Evolutionary conservation across 92 coral and sea anemone genomes (phyloP), one percentile per base, ranked within the genome.

Genomic region (Phenganax marumi): DNA sequence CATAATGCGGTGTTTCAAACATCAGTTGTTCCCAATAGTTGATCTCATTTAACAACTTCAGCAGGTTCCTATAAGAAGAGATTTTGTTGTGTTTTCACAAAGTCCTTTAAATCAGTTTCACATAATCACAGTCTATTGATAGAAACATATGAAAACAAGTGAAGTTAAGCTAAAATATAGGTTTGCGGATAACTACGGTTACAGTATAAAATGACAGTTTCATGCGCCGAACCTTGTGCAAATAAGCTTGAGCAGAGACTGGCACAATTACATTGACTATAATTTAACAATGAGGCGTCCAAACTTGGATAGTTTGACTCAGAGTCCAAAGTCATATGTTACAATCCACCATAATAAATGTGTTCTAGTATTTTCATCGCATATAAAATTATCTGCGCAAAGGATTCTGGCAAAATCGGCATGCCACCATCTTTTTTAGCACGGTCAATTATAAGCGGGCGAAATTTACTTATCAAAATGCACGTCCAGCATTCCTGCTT

Each of bases 1-100:
- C 99, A 77, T 96, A 96, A 86, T 96, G 99, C 23, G 99, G 99
- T 13, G 99, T 96, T 84, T 96, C 99, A 73, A 96, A 92, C 99
- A 96, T 96, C 83, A 96, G 83, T 80, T 93, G 92, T 87, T 96
- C 99, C 99, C 99, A 96, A 86, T 92, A 96, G 64, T 90, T 92
- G 77, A 96, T 91, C 79, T 96, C 99, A 77, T 93, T 96, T 62
- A 96, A 87, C 86, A 96, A 81, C 68, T 92, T 96, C 23, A 96
- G 81, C 53, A 96, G 85, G 56, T 84, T 89, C 75, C 99, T 96
- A 60, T 8, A 62, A 68, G 3, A n/a, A 85, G 73, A 70, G 69
- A 50, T 14, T 57, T 3, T 50, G 1, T 17, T 68, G 22, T 11
- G 25, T 62, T 62, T 97, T 8, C 25, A 62, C 13, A 19, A 33